A percentile compares a stretch with the other conserved stretches of the same genome.
These are phyloP conservation scores for Periplaneta americana DNA, from an alignment of 1,140 invertebrate genomes.

Conservation along the genomic window DNA sequence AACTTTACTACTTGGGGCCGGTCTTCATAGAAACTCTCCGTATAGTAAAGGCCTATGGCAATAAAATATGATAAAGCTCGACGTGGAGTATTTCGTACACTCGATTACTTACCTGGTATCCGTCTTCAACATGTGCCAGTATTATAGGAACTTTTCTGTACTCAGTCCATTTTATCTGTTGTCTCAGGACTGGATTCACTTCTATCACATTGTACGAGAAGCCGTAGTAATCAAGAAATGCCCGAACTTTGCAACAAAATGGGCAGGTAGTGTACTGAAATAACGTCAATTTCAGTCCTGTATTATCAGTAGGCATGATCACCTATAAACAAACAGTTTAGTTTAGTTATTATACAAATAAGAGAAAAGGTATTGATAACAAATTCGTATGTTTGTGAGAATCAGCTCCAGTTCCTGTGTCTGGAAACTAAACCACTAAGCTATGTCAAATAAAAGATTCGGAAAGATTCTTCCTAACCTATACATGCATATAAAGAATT, in stretches of 20 bases:
- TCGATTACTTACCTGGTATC: conserved; percentile 52
- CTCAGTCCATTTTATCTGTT: conserved; percentile 87
- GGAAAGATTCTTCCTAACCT: background rate
- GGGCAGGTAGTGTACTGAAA: conserved; percentile 98
- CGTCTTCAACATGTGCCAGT: conserved; percentile 64
- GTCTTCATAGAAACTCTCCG: too few species aligned
- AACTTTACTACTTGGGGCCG: too few species aligned
- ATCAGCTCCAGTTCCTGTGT: too few species aligned
- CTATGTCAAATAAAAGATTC: background rate
- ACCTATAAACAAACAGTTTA: conserved; percentile 44
- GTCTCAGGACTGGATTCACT: conserved; percentile 88
- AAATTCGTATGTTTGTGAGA: too few species aligned
- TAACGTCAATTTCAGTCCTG: conserved; percentile 76
- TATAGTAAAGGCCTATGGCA: too few species aligned
- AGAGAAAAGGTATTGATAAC: too few species aligned
- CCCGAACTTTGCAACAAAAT: conserved; percentile 97
- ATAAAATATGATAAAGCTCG: too few species aligned
- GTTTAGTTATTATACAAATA: background rate
- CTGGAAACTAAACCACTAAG: background rate
- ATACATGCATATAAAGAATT: background rate
- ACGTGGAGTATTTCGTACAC: background rate
- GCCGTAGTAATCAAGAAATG: conserved; percentile 90
- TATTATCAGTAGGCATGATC: conserved; percentile 57
- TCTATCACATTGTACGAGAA: conserved; percentile 95
- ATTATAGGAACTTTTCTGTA: conserved; percentile 97